Conservation (phyloP, 2,888 invertebrate genomes). For the Acronicta psi region DNA sequence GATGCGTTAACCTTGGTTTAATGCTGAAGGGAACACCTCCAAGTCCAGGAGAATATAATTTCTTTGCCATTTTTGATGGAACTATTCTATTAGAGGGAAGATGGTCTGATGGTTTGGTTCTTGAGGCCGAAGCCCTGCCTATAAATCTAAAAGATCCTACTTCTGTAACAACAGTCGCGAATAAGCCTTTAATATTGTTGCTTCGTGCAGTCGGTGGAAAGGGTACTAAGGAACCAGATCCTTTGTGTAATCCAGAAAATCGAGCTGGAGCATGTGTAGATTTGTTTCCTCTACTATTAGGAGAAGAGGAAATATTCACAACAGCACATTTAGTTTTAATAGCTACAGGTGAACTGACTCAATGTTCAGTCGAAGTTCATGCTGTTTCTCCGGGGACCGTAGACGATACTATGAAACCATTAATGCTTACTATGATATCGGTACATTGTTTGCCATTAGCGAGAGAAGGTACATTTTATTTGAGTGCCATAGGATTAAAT, state of each 20-base stretch:
- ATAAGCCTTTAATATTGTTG: constrained; percentile 75
- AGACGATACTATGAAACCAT: constrained; percentile 61
- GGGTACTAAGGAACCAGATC: constrained; percentile 73
- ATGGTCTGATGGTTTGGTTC: constrained; percentile 64
- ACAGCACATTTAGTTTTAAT: constrained; percentile 65
- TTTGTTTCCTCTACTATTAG: constrained; percentile 77
- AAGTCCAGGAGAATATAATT: constrained; percentile 65
- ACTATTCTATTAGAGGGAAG: constrained; percentile 65
- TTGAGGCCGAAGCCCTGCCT: constrained; percentile 59
- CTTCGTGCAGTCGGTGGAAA: constrained; percentile 69
- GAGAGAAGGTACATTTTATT: constrained; percentile 77
- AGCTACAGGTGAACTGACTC: constrained; percentile 64
- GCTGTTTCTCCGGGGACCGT: constrained; percentile 59
- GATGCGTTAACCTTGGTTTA: constrained; percentile 61
- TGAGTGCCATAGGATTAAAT: constrained; percentile 75
- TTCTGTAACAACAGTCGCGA: constrained; percentile 64
- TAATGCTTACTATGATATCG: constrained; percentile 77
- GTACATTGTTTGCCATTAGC: constrained; percentile 77
- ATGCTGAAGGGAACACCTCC: constrained; percentile 64
- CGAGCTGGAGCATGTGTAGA: constrained; percentile 78
- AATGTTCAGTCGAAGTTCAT: constrained; percentile 66
- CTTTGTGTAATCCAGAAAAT: constrained; percentile 73
- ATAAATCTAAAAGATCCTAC: constrained; percentile 69
- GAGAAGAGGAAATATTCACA: constrained; percentile 69
- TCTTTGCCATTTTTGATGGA: constrained; percentile 71